Conservation (phyloP, 2,113 vertebrate genomes). For the Felis chaus region DNA sequence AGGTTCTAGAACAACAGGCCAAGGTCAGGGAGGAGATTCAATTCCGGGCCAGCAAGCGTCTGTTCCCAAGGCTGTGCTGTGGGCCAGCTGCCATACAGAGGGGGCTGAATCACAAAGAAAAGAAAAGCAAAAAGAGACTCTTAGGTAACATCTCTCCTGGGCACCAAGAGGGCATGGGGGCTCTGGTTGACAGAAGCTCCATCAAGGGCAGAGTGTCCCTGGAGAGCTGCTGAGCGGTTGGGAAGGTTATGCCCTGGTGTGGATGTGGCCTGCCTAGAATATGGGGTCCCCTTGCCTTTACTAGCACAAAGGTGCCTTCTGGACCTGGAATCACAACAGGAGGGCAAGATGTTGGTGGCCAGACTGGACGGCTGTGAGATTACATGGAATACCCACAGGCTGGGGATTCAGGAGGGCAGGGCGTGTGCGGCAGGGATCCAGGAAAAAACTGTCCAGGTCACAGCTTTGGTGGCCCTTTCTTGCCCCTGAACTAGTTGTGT, state of each 20-base stretch:
- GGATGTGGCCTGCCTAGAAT: neutral
- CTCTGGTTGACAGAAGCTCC: neutral
- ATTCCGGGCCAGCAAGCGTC: neutral
- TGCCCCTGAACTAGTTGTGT: neutral
- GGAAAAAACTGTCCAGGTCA: neutral
- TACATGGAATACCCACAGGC: neutral
- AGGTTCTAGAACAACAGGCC: neutral
- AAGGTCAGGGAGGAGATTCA: neutral
- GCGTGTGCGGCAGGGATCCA: neutral
- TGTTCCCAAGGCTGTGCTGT: neutral
- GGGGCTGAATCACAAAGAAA: neutral
- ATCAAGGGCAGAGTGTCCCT: neutral
- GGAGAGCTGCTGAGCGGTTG: fast-evolving
- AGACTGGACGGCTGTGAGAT: neutral
- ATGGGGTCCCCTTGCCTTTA: neutral
- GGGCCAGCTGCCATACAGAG: neutral
- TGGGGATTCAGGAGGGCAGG: neutral
- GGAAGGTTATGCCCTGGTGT: too few species aligned
- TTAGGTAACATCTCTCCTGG: neutral
- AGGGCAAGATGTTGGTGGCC: neutral
- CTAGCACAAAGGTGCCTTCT: neutral
- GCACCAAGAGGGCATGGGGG: fast-evolving
- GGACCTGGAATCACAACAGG: neutral
- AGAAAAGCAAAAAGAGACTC: neutral
- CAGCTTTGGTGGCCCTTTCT: neutral